phyloP scores from a whole-genome alignment of 2,113 vertebrate genomes.

The Triplophysa siluroides region DNA sequence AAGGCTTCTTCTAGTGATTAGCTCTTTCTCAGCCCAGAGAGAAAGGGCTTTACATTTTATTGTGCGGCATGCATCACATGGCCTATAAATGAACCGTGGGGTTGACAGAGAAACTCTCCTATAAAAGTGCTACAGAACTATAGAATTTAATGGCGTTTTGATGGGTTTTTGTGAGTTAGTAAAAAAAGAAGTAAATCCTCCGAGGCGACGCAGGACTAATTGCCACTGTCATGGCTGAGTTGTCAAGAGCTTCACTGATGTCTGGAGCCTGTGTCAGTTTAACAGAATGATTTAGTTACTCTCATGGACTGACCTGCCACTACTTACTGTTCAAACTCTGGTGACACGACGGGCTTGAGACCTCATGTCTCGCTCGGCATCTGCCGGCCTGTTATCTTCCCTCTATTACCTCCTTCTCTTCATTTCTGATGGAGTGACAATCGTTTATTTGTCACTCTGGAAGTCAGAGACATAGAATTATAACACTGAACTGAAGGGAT shows the following conservation, averaged over 20 bases:
- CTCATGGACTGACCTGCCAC: not conserved
- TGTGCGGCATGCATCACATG: too few species aligned
- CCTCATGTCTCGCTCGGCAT: constrained; percentile 4
- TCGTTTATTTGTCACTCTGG: constrained; percentile 15
- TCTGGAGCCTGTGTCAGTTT: not conserved
- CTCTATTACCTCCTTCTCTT: constrained; percentile 1
- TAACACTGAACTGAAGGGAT: not conserved
- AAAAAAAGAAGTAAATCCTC: not conserved
- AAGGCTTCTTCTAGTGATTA: too few species aligned
- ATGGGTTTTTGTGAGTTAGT: not conserved
- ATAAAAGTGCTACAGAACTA: not conserved
- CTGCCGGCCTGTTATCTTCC: not conserved
- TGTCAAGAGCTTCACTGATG: not conserved
- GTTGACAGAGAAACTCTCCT: not conserved
- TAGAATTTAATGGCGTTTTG: not conserved
- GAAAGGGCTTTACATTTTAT: too few species aligned
- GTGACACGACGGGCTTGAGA: not conserved
- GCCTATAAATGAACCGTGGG: too few species aligned
- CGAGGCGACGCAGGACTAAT: constrained; percentile 4
- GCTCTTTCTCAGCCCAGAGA: too few species aligned
- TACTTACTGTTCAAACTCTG: not conserved
- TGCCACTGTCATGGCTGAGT: constrained; percentile 29
- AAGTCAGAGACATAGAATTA: not conserved
- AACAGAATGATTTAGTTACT: constrained; percentile 11
- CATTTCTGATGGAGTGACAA: constrained; percentile 5